A percentile compares a stretch with the other conserved stretches of the same genome.
Evolutionary conservation across 35 echinoderm and acorn worm species (phyloP).

Genomic region (Ophiothrix spiculata): DNA sequence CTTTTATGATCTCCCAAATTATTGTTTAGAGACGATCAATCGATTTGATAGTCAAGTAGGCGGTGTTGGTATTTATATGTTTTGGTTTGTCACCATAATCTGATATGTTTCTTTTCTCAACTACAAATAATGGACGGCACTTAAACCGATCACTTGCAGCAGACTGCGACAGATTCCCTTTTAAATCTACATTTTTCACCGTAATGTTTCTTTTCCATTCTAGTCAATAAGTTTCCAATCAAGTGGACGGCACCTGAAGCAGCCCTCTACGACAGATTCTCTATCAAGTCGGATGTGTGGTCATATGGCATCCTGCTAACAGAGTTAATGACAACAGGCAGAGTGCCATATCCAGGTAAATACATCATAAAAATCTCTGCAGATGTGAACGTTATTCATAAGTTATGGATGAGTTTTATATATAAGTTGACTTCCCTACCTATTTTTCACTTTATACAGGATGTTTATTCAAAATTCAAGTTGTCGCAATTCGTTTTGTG

Average conservation of each 20-base stretch:
- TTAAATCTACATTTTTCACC: neutral
- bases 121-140: no score
- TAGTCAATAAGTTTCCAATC: conserved; percentile 93
- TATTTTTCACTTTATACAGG: no score
- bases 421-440: neutral
- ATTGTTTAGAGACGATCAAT: no score
- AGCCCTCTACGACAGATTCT: conserved; percentile 79
- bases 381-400: neutral
- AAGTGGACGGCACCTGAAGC: conserved; percentile 98
- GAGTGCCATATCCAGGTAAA: conserved; percentile 91
- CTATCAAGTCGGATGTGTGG: conserved; percentile 97
- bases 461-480: no score
- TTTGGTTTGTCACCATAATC: neutral
- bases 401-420: neutral
- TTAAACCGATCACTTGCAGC: neutral
- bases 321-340: conserved; percentile 85
- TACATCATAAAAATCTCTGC: neutral
- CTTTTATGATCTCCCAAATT: no score
- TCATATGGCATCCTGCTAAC: conserved; percentile 86
- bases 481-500: no score
- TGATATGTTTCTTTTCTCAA: neutral
- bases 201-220: neutral
- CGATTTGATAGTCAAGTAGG: no score
- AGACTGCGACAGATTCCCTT: neutral
- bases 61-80: neutral